These are phyloP conservation scores for Sesia bembeciformis DNA, from an alignment of 2,888 invertebrate species.

Conservation along the genomic window DNA sequence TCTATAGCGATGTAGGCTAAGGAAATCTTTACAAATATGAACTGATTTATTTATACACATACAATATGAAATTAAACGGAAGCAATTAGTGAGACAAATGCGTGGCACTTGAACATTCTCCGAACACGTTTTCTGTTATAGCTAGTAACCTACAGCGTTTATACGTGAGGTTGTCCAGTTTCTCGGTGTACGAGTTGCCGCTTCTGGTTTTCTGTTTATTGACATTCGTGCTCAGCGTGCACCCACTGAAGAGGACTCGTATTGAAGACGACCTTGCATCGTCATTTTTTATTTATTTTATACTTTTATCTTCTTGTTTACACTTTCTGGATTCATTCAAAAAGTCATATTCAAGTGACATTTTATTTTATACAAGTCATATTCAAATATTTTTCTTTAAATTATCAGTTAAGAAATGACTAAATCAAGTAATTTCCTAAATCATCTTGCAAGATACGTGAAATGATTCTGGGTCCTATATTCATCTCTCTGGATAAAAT, in stretches of 20 bases:
- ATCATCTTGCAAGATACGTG: too few relatives aligned
- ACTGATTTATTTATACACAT: too few relatives aligned
- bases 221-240: slow-evolving; percentile 2
- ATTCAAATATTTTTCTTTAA: too few relatives aligned
- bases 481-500: too few relatives aligned
- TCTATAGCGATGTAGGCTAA: too few relatives aligned
- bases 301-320: slow-evolving; percentile 15
- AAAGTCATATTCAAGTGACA: too few relatives aligned
- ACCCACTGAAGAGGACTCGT: slow-evolving; percentile 4
- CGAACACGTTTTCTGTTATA: slow-evolving; percentile 32
- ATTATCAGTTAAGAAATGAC: too few relatives aligned
- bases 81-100: slow-evolving; percentile 23
- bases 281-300: slow-evolving; percentile 24
- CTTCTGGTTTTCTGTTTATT: slow-evolving; percentile 6
- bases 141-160: slow-evolving; percentile 13
- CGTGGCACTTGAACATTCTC: slow-evolving; percentile 27
- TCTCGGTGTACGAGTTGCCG: slow-evolving; percentile 3
- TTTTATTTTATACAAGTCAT: too few relatives aligned
- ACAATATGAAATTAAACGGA: slow-evolving; percentile 16
- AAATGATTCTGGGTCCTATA: too few relatives aligned
- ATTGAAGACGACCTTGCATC: slow-evolving; percentile 18
- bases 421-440: too few relatives aligned
- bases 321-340: slow-evolving; percentile 7
- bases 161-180: slow-evolving; percentile 7
- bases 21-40: too few relatives aligned